Percentiles rank a stretch among this genome's conserved stretches.
phyloP scores from a whole-genome alignment of 2,797 vertebrate species.

The Cryptoprocta ferox region DNA sequence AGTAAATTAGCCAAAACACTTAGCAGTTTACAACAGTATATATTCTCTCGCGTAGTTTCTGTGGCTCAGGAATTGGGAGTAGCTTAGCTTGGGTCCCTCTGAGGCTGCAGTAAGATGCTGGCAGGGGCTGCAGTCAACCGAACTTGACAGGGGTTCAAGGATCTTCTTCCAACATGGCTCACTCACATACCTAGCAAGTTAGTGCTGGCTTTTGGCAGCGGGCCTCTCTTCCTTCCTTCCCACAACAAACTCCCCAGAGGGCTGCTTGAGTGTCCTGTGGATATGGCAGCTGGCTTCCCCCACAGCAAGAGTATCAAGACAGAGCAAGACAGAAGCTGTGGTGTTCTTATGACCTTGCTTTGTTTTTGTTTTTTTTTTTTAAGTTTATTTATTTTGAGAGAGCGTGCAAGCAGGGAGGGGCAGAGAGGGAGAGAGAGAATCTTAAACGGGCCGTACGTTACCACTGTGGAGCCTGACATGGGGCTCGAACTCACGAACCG shows the following conservation, averaged over 20 bases:
- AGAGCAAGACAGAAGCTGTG: neutral
- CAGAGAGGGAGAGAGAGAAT: too few relatives aligned
- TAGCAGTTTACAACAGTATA: neutral
- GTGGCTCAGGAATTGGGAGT: neutral
- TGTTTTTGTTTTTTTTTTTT: too few relatives aligned
- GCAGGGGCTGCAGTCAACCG: neutral
- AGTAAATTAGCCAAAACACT: neutral
- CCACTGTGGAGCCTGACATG: too few relatives aligned
- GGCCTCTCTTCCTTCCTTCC: neutral
- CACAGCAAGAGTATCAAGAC: neutral
- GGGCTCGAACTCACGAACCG: too few relatives aligned
- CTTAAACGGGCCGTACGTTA: too few relatives aligned
- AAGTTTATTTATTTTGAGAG: too few relatives aligned
- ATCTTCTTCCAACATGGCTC: neutral
- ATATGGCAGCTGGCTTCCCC: neutral
- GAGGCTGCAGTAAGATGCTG: neutral
- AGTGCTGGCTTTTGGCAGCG: neutral
- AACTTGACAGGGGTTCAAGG: neutral
- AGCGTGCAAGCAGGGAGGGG: too few relatives aligned
- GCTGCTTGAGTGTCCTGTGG: neutral
- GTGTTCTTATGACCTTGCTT: neutral
- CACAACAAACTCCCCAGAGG: neutral
- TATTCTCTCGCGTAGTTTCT: neutral
- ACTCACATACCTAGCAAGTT: neutral
- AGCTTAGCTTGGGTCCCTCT: neutral